Conservation (phyloP, 92 coral and sea anemone genomes). For the Zoanthus solanderi region DNA sequence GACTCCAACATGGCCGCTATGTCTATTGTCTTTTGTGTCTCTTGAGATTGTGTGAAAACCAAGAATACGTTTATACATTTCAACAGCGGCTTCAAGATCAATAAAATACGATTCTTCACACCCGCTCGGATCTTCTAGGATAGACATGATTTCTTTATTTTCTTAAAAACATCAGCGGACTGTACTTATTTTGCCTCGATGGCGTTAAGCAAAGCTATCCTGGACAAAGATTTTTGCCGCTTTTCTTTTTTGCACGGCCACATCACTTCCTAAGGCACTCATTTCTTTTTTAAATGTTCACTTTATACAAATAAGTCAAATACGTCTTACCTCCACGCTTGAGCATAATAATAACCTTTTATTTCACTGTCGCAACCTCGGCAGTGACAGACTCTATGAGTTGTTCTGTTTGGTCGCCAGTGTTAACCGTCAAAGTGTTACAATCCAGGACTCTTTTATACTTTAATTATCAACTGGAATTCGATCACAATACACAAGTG, state of each 20-base stretch:
- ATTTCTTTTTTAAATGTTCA: background rate
- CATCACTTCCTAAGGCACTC: background rate
- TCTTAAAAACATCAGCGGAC: constrained; percentile 4
- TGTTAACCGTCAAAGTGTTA: too few species aligned
- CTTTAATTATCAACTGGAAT: too few species aligned
- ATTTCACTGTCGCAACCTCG: too few species aligned
- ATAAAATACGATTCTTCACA: constrained; percentile 18
- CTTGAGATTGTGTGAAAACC: too few species aligned
- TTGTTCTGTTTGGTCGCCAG: too few species aligned
- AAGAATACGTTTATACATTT: background rate
- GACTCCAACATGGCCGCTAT: too few species aligned
- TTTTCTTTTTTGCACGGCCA: background rate
- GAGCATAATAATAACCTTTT: background rate
- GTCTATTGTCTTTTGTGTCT: too few species aligned
- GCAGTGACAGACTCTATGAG: too few species aligned
- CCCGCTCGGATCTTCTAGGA: constrained; percentile 11
- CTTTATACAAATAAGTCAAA: too few species aligned
- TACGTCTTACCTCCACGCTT: background rate
- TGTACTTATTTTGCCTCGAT: constrained; percentile 39
- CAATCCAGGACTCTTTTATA: too few species aligned
- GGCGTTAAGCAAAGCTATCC: constrained; percentile 54
- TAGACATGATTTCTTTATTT: constrained; percentile 3
- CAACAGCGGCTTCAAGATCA: background rate
- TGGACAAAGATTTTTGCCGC: constrained; percentile 30
- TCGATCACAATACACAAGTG: too few species aligned